Evolutionary conservation across 2,888 invertebrate genomes (phyloP).

Genomic region (Apamea epomidion): DNA sequence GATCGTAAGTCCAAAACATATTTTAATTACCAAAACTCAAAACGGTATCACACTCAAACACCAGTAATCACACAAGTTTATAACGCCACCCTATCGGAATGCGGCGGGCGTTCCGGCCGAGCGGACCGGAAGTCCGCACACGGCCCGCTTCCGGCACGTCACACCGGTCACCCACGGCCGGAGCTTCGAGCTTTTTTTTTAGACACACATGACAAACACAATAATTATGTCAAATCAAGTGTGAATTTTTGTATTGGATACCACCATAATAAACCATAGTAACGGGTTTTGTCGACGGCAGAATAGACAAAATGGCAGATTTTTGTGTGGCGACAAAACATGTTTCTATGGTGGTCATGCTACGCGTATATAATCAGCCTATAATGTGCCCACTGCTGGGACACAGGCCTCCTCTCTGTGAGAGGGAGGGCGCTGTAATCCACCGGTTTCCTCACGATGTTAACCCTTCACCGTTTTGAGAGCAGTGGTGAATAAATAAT

Average conservation of each 20-base stretch:
- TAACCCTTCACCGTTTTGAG: too few species aligned
- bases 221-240: constrained; percentile 52
- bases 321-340: too few species aligned
- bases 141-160: constrained; percentile 73
- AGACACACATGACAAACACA: constrained; percentile 52
- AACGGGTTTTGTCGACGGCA: too few species aligned
- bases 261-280: too few species aligned
- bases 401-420: too few species aligned
- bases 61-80: constrained; percentile 53
- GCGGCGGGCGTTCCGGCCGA: constrained; percentile 67
- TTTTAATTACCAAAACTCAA: constrained; percentile 13
- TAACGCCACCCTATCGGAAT: constrained; percentile 68
- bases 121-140: constrained; percentile 74
- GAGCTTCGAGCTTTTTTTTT: constrained; percentile 67
- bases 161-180: constrained; percentile 63
- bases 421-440: too few species aligned
- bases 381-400: too few species aligned
- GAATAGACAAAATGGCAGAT: too few species aligned
- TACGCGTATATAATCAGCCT: too few species aligned
- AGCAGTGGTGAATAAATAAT: too few species aligned
- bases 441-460: too few species aligned
- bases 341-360: too few species aligned
- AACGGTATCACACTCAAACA: constrained; percentile 33
- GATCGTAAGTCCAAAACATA: background rate
- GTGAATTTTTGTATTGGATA: constrained; percentile 9